These are phyloP conservation scores for Nylanderia fulva DNA, from an alignment of 1,140 invertebrate species.

Conservation along the genomic window DNA sequence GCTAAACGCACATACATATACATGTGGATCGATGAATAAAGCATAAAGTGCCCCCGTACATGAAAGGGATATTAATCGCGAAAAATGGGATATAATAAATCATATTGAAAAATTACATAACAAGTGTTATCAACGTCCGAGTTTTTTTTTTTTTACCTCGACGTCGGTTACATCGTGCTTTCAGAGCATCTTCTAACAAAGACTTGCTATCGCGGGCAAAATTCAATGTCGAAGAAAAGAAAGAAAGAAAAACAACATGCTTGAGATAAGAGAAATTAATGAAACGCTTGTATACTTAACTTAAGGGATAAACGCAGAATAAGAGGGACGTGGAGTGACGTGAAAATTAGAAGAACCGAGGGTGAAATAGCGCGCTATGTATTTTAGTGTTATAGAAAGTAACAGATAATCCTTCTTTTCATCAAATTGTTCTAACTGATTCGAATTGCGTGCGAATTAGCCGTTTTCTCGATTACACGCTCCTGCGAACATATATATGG, in stretches of 20 bases:
- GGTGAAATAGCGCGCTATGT: background rate
- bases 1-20: constrained; percentile 11
- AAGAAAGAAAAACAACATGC: background rate
- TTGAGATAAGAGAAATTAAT: constrained; percentile 39
- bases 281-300: constrained; percentile 33
- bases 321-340: background rate
- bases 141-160: constrained; percentile 20
- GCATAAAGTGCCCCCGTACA: constrained; percentile 1
- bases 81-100: constrained; percentile 44
- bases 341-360: background rate
- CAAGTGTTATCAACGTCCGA: constrained; percentile 28
- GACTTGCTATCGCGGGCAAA: background rate
- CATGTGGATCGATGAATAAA: constrained; percentile 18
- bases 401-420: background rate
- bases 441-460: background rate
- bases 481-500: background rate
- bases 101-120: constrained; percentile 44
- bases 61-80: constrained; percentile 42
- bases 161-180: background rate
- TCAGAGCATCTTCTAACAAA: background rate
- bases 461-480: background rate
- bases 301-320: constrained; percentile 13
- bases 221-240: constrained; percentile 12
- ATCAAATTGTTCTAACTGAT: constrained; percentile 22
- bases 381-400: background rate